Evolutionary conservation across 2,888 invertebrate species (phyloP), one percentile per base, ranked within the genome.

Genomic region (Lithosia quadra): DNA sequence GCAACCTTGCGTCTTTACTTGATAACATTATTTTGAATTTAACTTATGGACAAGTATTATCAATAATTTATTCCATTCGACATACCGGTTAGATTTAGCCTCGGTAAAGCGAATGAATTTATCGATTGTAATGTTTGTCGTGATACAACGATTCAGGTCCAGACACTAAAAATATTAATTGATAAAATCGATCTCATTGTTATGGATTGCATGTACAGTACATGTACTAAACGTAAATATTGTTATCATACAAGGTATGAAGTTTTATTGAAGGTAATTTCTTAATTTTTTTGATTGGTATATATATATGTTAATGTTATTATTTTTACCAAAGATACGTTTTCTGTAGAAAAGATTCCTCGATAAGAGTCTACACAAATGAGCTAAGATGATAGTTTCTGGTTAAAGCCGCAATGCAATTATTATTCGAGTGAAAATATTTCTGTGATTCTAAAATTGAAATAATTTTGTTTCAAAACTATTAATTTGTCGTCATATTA

Each of bases 241-340:
- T 95, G 94, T 95, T 94, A 95, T 94, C 94, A 95, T 95, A 95
- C 95, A 92, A 90, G 93, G 95, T 95, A 94, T 95, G 95, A 95
- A 94, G 86, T 93, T 90, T 87, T 88, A 87, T 80, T 81, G 76
- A 78, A 70, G 59, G 72, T 81, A 65, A 78, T 81, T 72, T 78
- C 84, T 88, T 85, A 81, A 76, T 83, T 83, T 83, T 86, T 87
- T 86, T 86, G 83, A 89, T 88, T 87, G 86, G 86, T 90, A 86
- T 82, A 68, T 90, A 86, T 82, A 68, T 76, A 86, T 88, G 88
- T 90, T 91, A 85, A 88, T 89, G 89, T 83, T 83, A 74, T 82
- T 80, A n/a, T n/a, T 83, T 91, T 91, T 93, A 91, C 94, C 95
- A 94, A 95, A 95, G 94, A 94, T 90, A 91, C 90, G 90, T 90